Evolutionary conservation across 2,888 invertebrate species (phyloP).

Genomic region (Cyrtodaria siliqua): DNA sequence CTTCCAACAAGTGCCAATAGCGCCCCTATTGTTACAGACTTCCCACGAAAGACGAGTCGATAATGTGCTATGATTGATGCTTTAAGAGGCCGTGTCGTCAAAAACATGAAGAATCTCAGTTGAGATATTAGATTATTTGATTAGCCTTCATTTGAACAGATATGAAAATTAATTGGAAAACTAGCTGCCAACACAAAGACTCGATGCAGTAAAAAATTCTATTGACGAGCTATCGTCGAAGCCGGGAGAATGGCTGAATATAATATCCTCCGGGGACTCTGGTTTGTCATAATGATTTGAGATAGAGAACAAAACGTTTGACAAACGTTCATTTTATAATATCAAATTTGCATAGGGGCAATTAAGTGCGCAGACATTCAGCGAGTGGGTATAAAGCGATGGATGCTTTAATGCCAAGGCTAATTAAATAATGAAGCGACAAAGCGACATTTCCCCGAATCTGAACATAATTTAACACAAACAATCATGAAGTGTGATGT

Average conservation of each 20-base stretch:
- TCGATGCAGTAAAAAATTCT: conserved; percentile 26
- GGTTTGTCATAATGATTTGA: conserved; percentile 60
- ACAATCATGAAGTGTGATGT: conserved; percentile 29
- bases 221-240: conserved; percentile 36
- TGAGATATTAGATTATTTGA: conserved; percentile 55
- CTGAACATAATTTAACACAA: conserved; percentile 54
- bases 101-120: conserved; percentile 28
- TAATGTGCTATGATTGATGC: conserved; percentile 43
- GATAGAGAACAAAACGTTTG: conserved; percentile 65
- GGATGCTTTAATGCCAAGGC: conserved; percentile 56
- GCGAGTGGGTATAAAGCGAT: conserved; percentile 35
- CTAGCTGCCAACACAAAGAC: conserved; percentile 53
- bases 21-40: conserved; percentile 21
- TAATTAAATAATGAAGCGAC: conserved; percentile 66
- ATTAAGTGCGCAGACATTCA: conserved; percentile 59
- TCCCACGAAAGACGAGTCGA: conserved; percentile 24
- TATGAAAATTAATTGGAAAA: conserved; percentile 66
- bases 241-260: conserved; percentile 35
- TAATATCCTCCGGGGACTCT: conserved; percentile 35
- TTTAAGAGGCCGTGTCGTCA: conserved; percentile 23
- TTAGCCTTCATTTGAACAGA: conserved; percentile 62
- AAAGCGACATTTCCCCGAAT: conserved; percentile 62
- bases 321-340: conserved; percentile 64
- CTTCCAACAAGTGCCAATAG: conserved; percentile 32
- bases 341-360: conserved; percentile 64